Conservation (phyloP, 2,113 vertebrate species). For the Bubo bubo region DNA sequence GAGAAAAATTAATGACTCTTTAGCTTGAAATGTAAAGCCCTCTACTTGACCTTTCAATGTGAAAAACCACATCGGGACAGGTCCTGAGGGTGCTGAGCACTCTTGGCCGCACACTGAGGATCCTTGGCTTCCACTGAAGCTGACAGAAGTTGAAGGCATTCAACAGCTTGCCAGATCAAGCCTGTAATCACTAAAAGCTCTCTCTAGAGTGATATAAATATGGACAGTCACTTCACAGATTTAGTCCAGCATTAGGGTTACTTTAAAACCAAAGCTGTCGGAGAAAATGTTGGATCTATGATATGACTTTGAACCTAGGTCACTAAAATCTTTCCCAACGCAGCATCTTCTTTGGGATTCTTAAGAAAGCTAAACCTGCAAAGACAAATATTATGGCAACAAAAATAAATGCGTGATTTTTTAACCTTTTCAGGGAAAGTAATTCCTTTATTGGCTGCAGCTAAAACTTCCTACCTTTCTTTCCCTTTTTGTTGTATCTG, state of each 20-base stretch:
- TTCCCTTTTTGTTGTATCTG: slow-evolving; percentile 87
- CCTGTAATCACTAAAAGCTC: slow-evolving; percentile 59
- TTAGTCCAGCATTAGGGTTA: slow-evolving; percentile 51
- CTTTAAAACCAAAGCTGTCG: slow-evolving; percentile 63
- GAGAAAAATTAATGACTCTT: slow-evolving; percentile 68
- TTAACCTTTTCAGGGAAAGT: slow-evolving; percentile 86
- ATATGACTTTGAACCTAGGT: slow-evolving; percentile 71
- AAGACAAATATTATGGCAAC: slow-evolving; percentile 87
- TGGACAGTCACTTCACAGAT: slow-evolving; percentile 62
- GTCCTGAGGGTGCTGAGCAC: slow-evolving; percentile 29
- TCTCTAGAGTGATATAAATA: slow-evolving; percentile 66
- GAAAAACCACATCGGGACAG: background rate
- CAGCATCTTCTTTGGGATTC: slow-evolving; percentile 75
- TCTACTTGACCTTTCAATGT: slow-evolving; percentile 70
- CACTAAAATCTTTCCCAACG: slow-evolving; percentile 66
- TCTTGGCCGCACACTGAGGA: background rate
- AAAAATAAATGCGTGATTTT: slow-evolving; percentile 81
- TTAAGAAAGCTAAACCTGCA: slow-evolving; percentile 78
- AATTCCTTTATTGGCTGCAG: slow-evolving; percentile 79
- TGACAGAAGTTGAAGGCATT: background rate
- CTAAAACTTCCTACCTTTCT: slow-evolving; percentile 85
- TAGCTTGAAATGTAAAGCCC: slow-evolving; percentile 70
- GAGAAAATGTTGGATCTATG: slow-evolving; percentile 61
- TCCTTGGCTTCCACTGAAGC: background rate
- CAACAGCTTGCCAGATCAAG: background rate